Base-by-base conservation (phyloP, 2,113 vertebrate species). In the Ibidorhyncha struthersii region DNA sequence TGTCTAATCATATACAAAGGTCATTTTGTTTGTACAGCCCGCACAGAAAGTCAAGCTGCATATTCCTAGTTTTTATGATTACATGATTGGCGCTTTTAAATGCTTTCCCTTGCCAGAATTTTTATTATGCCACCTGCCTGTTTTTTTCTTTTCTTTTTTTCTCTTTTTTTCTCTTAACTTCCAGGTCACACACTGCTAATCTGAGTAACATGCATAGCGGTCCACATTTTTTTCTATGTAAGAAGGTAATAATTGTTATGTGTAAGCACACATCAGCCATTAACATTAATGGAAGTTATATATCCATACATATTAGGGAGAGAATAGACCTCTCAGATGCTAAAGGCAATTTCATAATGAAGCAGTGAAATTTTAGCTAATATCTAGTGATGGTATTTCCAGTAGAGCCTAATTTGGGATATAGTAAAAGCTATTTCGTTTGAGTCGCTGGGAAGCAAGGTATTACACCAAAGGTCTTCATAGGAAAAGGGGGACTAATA, bases 351-450 rank as follows among this genome's bases (percentile, higher is more conserved):
- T 97, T 95, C 76, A 93, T 85, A 88, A 88, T 79, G 82, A 85
- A 92, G 67, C 32, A 93, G 38, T 93, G 85, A 89, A 92, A 83
- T 74, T 97, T 95, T 93, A 82, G 81, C 55, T 96, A 95, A 93
- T 96, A 95, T 47, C 20, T 79, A 82, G 53, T 30, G 49, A 70
- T 56, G 17, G 38, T 89, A 94, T 84, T 97, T 84, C 40, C 89
- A 92, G 50, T 88, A 97, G 94, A 59, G 70, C 40, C 87, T 96
- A 47, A 53, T 94, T 96, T 97, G 87, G 32, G 30, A 58, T 81
- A 90, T 10, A 81, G 72, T 58, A 85, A 73, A 90, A 79, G 65
- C 59, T 91, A 41, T 79, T 93, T 85, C n/a, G 36, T 89, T 86
- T 93, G 81, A 97, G 69, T 65, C 82, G 58, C 49, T 91, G 59